These are phyloP conservation scores for Amphiprion ocellaris DNA, from an alignment of 2,113 vertebrate genomes.

Conservation along the genomic window DNA sequence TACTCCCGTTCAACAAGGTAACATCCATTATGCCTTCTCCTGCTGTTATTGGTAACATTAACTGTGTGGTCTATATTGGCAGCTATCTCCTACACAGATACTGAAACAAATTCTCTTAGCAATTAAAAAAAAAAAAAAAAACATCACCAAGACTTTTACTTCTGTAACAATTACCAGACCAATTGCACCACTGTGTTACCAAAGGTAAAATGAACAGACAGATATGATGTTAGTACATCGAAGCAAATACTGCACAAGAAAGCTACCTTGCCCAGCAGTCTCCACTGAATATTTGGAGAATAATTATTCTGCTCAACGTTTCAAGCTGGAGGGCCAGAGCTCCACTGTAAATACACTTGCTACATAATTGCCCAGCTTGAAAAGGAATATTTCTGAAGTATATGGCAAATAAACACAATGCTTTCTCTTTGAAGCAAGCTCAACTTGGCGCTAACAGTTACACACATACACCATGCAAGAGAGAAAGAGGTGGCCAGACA, in stretches of 20 bases:
- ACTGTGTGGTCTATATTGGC: conserved; percentile 32
- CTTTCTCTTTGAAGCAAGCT: conserved; percentile 30
- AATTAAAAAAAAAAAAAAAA: conserved; percentile 32
- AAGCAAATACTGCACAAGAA: neutral
- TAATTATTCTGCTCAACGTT: conserved; percentile 29
- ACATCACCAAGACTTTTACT: conserved; percentile 9
- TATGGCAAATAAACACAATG: conserved; percentile 54
- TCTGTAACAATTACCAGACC: conserved; percentile 9
- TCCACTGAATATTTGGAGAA: conserved; percentile 24
- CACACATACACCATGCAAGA: conserved; percentile 3
- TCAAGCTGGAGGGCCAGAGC: conserved; percentile 24
- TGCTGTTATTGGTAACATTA: conserved; percentile 49
- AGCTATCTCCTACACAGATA: conserved; percentile 15
- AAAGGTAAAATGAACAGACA: conserved; percentile 9
- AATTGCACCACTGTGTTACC: conserved; percentile 4
- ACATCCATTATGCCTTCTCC: conserved; percentile 42
- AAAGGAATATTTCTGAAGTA: conserved; percentile 35
- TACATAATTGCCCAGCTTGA: conserved; percentile 49
- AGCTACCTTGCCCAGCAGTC: neutral
- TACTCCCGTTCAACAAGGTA: conserved; percentile 17
- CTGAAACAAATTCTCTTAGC: conserved; percentile 37
- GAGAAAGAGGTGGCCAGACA: conserved; percentile 24
- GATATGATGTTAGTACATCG: neutral
- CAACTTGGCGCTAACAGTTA: conserved; percentile 11
- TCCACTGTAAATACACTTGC: conserved; percentile 37